Evolutionary conservation across 2,797 vertebrate genomes (phyloP).

Genomic region (Melanotaenia nigrans): DNA sequence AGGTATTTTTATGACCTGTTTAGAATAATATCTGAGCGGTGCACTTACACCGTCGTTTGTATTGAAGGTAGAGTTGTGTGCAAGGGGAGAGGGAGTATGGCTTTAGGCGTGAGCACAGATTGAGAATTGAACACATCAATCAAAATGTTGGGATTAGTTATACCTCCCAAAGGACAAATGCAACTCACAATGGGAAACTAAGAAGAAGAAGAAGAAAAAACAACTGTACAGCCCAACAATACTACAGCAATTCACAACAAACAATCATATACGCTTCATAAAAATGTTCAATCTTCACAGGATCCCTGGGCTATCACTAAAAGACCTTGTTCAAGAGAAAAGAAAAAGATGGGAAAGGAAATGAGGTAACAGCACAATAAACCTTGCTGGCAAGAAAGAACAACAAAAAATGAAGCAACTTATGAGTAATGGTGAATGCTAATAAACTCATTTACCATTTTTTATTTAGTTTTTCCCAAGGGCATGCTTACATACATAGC

Average conservation of each 20-base stretch:
- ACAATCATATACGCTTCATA: constrained; percentile 57
- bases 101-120: constrained; percentile 62
- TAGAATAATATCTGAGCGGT: constrained; percentile 66
- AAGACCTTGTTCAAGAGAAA: constrained; percentile 40
- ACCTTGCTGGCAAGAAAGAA: constrained; percentile 27
- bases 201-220: constrained; percentile 17
- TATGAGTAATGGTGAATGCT: constrained; percentile 48
- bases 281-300: constrained; percentile 47
- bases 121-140: constrained; percentile 70
- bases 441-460: constrained; percentile 47
- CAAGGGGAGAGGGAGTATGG: constrained; percentile 54
- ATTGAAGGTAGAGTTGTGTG: constrained; percentile 49
- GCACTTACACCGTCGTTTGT: constrained; percentile 47
- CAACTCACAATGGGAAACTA: constrained; percentile 40
- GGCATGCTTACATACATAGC: constrained; percentile 6
- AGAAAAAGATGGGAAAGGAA: constrained; percentile 16
- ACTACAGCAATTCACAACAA: constrained; percentile 54
- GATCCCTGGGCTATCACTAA: constrained; percentile 53
- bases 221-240: constrained; percentile 36
- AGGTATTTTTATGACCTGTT: constrained; percentile 58
- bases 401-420: constrained; percentile 54
- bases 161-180: constrained; percentile 69
- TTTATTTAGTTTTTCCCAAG: constrained; percentile 4
- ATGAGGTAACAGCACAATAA: constrained; percentile 40
- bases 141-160: constrained; percentile 66